These are phyloP conservation scores for Sarcophaga bullata DNA, from an alignment of 1,140 invertebrate species.

Conservation along the genomic window DNA sequence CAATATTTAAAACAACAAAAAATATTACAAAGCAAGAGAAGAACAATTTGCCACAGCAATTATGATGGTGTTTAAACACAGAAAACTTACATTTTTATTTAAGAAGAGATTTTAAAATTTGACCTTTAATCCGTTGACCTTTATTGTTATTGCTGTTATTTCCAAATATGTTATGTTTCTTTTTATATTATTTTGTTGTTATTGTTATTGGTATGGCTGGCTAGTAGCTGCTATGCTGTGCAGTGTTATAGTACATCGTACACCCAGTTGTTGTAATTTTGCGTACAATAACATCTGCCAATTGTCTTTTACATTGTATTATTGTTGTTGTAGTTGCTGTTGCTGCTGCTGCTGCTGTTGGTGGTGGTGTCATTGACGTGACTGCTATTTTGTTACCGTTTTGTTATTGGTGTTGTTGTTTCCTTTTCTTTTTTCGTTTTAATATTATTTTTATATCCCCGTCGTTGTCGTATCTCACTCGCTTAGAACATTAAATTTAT, in stretches of 20 bases:
- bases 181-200: background rate
- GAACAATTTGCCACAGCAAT: too few species aligned
- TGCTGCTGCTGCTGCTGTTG: too few species aligned
- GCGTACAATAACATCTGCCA: conserved; percentile 35
- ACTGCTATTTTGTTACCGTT: too few species aligned
- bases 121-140: conserved; percentile 40
- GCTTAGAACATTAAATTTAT: background rate
- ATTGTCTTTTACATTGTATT: conserved; percentile 21
- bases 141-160: background rate
- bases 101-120: background rate
- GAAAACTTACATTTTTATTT: too few species aligned
- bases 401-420: background rate
- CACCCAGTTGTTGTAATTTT: conserved; percentile 4
- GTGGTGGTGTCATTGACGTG: too few species aligned
- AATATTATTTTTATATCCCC: background rate
- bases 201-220: conserved; percentile 7
- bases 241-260: background rate
- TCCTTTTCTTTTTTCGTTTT: background rate
- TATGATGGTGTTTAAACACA: too few species aligned
- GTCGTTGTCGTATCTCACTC: background rate
- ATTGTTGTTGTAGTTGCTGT: conserved; percentile 19
- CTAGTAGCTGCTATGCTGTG: background rate
- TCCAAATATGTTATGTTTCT: too few species aligned
- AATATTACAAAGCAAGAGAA: too few species aligned
- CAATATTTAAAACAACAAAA: too few species aligned